phyloP scores from a whole-genome alignment of 2,888 invertebrate species.

The Tetragonula carbonaria region DNA sequence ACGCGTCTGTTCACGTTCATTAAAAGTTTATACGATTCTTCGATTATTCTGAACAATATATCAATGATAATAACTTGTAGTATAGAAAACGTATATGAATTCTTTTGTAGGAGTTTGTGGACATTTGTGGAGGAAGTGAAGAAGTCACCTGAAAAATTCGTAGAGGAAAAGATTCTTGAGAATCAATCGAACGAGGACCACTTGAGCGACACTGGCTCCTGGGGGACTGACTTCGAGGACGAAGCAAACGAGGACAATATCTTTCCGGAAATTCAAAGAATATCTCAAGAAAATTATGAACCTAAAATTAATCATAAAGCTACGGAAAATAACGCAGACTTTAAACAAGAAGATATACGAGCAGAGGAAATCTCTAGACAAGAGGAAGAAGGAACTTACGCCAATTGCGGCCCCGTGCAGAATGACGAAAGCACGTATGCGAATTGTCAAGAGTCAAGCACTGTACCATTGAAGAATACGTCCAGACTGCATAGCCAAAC shows the following conservation, averaged over 20 bases:
- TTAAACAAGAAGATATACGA: neutral
- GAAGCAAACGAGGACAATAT: constrained; percentile 71
- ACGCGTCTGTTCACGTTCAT: neutral
- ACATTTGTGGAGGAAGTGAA: constrained; percentile 78
- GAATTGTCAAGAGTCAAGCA: constrained; percentile 59
- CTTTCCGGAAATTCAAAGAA: neutral
- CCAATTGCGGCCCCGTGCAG: constrained; percentile 70
- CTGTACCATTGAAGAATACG: constrained; percentile 54
- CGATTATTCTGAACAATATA: neutral
- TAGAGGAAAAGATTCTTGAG: constrained; percentile 58
- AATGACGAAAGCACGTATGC: constrained; percentile 57
- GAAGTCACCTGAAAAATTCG: constrained; percentile 76
- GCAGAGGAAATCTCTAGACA: constrained; percentile 16
- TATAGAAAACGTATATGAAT: neutral
- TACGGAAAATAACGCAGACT: neutral
- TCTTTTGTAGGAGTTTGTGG: constrained; percentile 74
- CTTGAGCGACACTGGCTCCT: constrained; percentile 77
- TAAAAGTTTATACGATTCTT: neutral
- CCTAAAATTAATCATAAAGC: neutral
- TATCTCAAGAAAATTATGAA: constrained; percentile 15
- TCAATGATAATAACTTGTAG: neutral
- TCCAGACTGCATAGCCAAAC: constrained; percentile 66
- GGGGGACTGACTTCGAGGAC: constrained; percentile 83
- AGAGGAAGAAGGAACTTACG: constrained; percentile 75
- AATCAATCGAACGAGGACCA: constrained; percentile 65